Percentiles rank a stretch among this genome's conserved stretches.
phyloP scores from a whole-genome alignment of 2,113 vertebrate species.

The Aptenodytes forsteri region DNA sequence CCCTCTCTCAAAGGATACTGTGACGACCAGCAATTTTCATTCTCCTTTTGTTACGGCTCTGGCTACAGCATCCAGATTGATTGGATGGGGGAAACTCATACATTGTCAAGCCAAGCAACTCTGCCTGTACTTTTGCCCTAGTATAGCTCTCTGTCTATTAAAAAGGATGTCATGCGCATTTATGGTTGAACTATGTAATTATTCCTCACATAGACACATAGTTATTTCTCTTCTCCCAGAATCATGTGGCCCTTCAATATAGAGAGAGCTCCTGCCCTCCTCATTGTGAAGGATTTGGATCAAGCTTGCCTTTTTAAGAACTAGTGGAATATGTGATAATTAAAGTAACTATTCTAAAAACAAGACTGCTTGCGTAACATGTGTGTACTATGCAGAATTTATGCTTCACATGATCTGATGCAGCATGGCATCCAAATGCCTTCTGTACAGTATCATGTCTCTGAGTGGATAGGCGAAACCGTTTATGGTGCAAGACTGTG shows the following conservation, averaged over 20 bases:
- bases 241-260: not conserved
- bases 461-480: not conserved
- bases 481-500: not conserved
- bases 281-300: not conserved
- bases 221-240: not conserved
- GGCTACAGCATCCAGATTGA: not conserved
- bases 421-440: not conserved
- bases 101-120: not conserved
- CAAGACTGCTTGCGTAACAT: not conserved
- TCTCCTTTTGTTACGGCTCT: not conserved
- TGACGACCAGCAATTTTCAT: not conserved
- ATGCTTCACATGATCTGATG: fast-evolving
- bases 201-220: not conserved
- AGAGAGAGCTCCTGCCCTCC: not conserved
- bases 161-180: not conserved
- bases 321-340: not conserved
- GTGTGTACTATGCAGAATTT: not conserved
- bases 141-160: not conserved
- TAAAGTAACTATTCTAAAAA: not conserved
- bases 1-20: not conserved
- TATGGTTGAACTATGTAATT: not conserved
- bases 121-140: not conserved
- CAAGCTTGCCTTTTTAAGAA: not conserved
- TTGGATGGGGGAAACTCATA: not conserved
- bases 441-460: not conserved